Base-by-base conservation (phyloP, 2,797 vertebrate genomes). In the Pipistrellus pygmaeus region DNA sequence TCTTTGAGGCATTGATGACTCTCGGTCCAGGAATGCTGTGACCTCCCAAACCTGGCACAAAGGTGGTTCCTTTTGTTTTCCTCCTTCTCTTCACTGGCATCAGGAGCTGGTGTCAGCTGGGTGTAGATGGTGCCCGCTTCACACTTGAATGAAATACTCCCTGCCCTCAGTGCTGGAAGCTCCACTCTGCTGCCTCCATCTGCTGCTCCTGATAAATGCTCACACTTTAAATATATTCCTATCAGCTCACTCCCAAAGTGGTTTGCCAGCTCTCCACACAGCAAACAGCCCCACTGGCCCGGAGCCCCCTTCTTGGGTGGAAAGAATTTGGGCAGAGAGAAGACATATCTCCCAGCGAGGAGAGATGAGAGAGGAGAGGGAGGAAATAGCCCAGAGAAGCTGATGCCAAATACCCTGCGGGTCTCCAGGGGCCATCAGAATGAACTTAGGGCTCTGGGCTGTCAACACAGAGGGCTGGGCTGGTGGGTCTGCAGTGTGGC, bases 111-210 rank as follows among this genome's bases (percentile, higher is more conserved):
- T 95, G 92, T 95, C 95, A 94, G 96, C 96, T 77, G 88, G 92
- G 93, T 95, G 78, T 94, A 92, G 96, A 90, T 84, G 93, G 80
- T 85, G 60, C 0, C 1, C 15, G 3, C 90, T 96, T 97, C 92
- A 83, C 95, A 95, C 95, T 94, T 92, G 96, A 97, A 62, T 94
- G 90, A 94, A 90, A 90, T 71, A 77, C 76, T 95, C 94, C 92
- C 91, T 96, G 96, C 96, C 96, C 97, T 97, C 55, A 0, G 95
- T 96, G 89, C 96, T 96, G 91, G 94, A 90, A 97, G 96, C 95
- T 93, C 93, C 94, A 93, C 96, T 94, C 96, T 95, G 97, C 83
- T 97, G 96, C 97, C 93, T 97, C 97, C 97, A 96, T 97, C 97
- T 97, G 97, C 97, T 95, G 72, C 91, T 88, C 91, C 96, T 94